Evolutionary conservation across 2,113 vertebrate genomes (phyloP).

Genomic region (Maccullochella peelii): DNA sequence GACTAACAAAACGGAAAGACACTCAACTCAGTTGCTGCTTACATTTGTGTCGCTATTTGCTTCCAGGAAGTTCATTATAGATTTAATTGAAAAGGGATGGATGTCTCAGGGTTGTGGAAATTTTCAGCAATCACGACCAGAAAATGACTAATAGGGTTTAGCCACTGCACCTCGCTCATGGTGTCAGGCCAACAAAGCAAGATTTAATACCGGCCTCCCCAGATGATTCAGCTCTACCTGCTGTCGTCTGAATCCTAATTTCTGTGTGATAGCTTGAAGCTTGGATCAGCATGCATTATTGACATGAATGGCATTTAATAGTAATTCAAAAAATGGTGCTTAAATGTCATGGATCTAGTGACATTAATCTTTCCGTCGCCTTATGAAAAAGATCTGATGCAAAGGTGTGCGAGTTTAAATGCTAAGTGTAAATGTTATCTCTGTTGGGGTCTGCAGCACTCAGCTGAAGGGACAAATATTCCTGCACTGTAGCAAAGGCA

Average conservation of each 20-base stretch:
- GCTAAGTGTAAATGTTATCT: conserved; percentile 20
- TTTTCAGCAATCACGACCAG: conserved; percentile 59
- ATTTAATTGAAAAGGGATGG: conserved; percentile 62
- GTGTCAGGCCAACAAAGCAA: conserved; percentile 48
- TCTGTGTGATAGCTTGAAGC: conserved; percentile 3
- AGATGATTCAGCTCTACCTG: conserved; percentile 34
- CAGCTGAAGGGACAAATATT: too few species aligned
- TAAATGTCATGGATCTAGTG: conserved; percentile 49
- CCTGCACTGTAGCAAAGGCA: too few species aligned
- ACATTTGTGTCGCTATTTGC: conserved; percentile 53
- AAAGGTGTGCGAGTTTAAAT: conserved; percentile 25
- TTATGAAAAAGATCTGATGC: conserved; percentile 6
- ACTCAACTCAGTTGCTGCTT: conserved; percentile 12
- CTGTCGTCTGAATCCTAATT: conserved; percentile 51
- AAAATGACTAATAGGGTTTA: conserved; percentile 65
- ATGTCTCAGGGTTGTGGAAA: conserved; percentile 36
- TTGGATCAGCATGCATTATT: conserved; percentile 7
- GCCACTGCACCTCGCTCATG: conserved; percentile 22
- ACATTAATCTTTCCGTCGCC: conserved; percentile 43
- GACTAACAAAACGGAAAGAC: conserved; percentile 8
- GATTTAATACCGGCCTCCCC: conserved; percentile 43
- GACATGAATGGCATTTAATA: conserved; percentile 59
- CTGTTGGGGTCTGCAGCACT: background rate
- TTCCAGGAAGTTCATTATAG: conserved; percentile 60
- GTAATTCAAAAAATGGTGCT: conserved; percentile 42